Percentiles rank a stretch among this genome's conserved stretches.
phyloP scores from a whole-genome alignment of 1,140 invertebrate species.

The Anagrus nilaparvatae region DNA sequence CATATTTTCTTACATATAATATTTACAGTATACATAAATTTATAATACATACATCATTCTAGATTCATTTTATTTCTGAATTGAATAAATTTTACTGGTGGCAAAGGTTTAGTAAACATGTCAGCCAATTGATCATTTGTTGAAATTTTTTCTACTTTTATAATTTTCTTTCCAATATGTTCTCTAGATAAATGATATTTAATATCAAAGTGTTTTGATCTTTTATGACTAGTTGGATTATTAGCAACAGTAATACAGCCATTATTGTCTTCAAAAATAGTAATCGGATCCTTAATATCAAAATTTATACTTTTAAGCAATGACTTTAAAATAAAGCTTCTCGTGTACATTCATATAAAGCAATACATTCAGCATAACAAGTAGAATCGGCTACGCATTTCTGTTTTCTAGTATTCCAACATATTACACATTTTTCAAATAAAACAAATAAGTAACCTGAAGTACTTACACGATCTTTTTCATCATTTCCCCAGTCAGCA shows the following conservation, averaged over 20 bases:
- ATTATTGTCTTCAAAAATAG: conserved; percentile 4
- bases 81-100: no score
- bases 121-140: no score
- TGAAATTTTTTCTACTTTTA: background rate
- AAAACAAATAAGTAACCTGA: conserved; percentile 19
- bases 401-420: conserved; percentile 25
- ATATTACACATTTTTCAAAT: conserved; percentile 12
- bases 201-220: no score
- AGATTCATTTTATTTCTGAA: no score
- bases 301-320: background rate
- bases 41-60: no score
- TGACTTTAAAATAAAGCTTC: conserved; percentile 19
- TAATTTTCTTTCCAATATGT: background rate
- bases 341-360: conserved; percentile 22
- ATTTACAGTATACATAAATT: no score
- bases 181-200: no score
- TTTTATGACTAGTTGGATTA: no score
- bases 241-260: background rate
- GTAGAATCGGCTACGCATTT: conserved; percentile 25
- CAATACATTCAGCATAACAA: conserved; percentile 25
- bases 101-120: no score
- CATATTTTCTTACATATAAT: no score
- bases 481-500: no score
- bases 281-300: background rate
- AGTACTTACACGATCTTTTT: conserved; percentile 20